Percentiles rank a stretch among this genome's conserved stretches.
These are phyloP conservation scores for Hyperoplus immaculatus DNA, from an alignment of 2,797 vertebrate genomes.

Conservation along the genomic window DNA sequence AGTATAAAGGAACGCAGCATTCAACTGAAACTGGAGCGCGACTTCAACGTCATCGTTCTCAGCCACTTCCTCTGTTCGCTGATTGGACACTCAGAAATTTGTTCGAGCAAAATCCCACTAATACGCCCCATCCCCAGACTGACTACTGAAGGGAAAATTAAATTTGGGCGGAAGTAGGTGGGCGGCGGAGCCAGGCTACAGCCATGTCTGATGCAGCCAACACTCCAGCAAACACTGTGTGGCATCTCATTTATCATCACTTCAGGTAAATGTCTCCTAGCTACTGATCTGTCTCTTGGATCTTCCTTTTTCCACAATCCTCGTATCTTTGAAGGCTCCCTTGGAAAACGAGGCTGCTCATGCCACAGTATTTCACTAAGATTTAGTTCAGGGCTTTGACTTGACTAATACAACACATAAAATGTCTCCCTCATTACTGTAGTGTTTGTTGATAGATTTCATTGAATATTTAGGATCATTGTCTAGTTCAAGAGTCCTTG, in stretches of 20 bases:
- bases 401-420: conserved; percentile 25
- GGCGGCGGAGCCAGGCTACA: background rate
- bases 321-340: conserved; percentile 20
- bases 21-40: too few species aligned
- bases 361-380: background rate
- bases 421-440: background rate
- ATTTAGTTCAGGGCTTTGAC: conserved; percentile 36
- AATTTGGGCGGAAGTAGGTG: too few species aligned
- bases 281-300: conserved; percentile 30
- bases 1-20: too few species aligned
- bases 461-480: conserved; percentile 21
- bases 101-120: too few species aligned
- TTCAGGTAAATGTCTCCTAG: conserved; percentile 32
- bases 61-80: too few species aligned
- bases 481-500: conserved; percentile 14
- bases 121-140: too few species aligned
- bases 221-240: conserved; percentile 32
- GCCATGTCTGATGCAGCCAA: conserved; percentile 13
- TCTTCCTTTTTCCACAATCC: conserved; percentile 24
- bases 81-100: too few species aligned
- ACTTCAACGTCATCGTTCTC: too few species aligned
- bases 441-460: background rate
- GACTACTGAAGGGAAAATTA: too few species aligned
- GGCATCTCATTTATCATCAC: conserved; percentile 48
- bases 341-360: conserved; percentile 17